These are phyloP conservation scores for human DNA, from an alignment of 2,113 vertebrate genomes.

Conservation along the genomic window GRCh38 chr5:109345501-109346000, in stretches of 20 bases:
- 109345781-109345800: neutral
- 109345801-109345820: neutral
- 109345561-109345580: neutral
- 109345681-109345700: neutral
- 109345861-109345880: neutral
- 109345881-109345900: neutral
- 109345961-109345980: neutral
- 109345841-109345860: neutral
- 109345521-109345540: neutral
- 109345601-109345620: neutral
- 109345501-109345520: too few species aligned
- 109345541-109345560: neutral
- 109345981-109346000: neutral
- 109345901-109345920: neutral
- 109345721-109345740: neutral
- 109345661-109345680: neutral
- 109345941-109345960: neutral
- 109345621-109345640: neutral
- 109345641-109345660: neutral
- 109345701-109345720: neutral
- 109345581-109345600: neutral
- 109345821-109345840: neutral
- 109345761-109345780: neutral
- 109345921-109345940: neutral
- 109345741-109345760: too few species aligned